These are phyloP conservation scores for Sinocyclocheilus anshuiensis DNA, from an alignment of 2,113 vertebrate species.

Conservation along the genomic window DNA sequence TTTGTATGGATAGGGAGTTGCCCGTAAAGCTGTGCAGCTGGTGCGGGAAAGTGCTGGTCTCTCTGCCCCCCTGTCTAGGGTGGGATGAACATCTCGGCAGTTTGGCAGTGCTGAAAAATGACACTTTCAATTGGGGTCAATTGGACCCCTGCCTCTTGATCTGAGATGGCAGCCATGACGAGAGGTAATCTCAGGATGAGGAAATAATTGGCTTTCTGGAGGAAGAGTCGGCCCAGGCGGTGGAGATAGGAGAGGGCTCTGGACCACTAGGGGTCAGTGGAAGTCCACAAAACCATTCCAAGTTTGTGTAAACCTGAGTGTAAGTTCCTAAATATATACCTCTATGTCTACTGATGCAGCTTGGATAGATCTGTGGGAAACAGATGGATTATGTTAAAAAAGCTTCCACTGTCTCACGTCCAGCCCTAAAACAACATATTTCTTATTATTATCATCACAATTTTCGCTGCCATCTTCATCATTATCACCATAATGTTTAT, in stretches of 20 bases:
- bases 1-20: conserved; percentile 42
- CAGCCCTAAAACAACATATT: background rate
- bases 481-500: background rate
- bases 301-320: background rate
- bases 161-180: conserved; percentile 69
- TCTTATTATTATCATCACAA: background rate
- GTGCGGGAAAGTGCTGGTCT: conserved; percentile 48
- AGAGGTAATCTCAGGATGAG: conserved; percentile 67
- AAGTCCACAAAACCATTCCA: conserved; percentile 60
- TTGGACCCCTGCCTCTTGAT: conserved; percentile 75
- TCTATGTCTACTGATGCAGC: background rate
- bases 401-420: background rate
- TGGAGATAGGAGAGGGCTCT: conserved; percentile 48
- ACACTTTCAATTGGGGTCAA: conserved; percentile 81
- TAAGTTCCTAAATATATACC: background rate
- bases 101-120: conserved; percentile 72
- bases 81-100: conserved; percentile 61
- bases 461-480: background rate
- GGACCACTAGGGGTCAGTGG: conserved; percentile 79
- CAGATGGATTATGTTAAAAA: background rate
- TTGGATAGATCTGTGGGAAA: background rate
- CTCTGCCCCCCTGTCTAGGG: conserved; percentile 55
- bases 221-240: conserved; percentile 53
- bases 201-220: conserved; percentile 71
- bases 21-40: conserved; percentile 61